phyloP scores from a whole-genome alignment of 2,113 vertebrate species.

The Lamprotornis superbus region DNA sequence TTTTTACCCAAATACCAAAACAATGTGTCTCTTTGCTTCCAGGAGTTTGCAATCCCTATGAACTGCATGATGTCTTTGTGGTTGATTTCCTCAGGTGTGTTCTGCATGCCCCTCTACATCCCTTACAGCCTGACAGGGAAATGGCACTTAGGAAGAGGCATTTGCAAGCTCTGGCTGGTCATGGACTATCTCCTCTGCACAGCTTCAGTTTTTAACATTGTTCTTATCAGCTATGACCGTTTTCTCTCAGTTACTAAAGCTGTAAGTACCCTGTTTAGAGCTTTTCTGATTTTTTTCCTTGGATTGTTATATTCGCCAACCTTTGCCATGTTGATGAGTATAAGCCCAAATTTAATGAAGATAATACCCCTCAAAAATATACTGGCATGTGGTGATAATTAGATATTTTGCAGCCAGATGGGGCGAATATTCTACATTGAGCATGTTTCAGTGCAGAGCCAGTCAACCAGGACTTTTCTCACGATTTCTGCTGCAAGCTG shows the following conservation, averaged over 20 bases:
- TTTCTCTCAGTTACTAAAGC: slow-evolving; percentile 88
- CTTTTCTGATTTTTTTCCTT: background rate
- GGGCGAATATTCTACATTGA: background rate
- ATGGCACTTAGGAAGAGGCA: slow-evolving; percentile 75
- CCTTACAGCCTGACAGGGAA: slow-evolving; percentile 76
- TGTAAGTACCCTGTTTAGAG: slow-evolving; percentile 74
- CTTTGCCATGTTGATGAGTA: background rate
- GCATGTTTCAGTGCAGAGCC: background rate
- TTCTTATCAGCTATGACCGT: slow-evolving; percentile 90
- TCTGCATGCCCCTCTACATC: slow-evolving; percentile 88
- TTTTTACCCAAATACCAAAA: background rate
- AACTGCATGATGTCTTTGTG: background rate
- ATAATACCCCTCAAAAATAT: background rate
- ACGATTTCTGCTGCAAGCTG: background rate
- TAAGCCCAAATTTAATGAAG: background rate
- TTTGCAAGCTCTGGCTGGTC: slow-evolving; percentile 86
- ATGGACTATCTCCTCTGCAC: slow-evolving; percentile 86
- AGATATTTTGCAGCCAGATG: background rate
- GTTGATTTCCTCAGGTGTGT: slow-evolving; percentile 68
- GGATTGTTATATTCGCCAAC: background rate
- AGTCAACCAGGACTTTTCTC: background rate
- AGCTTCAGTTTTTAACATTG: slow-evolving; percentile 87
- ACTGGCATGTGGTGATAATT: background rate
- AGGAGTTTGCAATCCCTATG: background rate
- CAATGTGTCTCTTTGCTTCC: background rate